Evolutionary conservation across 2,113 vertebrate species (phyloP).

Genomic region (Heliornis fulica): DNA sequence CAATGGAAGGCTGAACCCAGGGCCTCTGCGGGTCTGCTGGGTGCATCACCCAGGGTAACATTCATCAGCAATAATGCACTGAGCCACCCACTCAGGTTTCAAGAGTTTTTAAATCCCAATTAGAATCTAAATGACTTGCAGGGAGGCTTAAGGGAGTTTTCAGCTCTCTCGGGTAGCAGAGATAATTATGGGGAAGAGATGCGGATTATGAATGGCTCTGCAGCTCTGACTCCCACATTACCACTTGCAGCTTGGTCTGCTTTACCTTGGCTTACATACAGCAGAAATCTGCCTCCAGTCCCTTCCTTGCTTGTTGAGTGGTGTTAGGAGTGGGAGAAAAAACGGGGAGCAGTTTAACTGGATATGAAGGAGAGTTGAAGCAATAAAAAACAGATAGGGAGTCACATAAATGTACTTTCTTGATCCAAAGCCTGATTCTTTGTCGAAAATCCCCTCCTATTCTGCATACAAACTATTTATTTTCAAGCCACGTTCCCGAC

Average conservation of each 20-base stretch:
- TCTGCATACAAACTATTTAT: neutral
- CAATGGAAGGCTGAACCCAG: neutral
- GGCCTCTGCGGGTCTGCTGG: constrained; percentile 22
- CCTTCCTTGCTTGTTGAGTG: neutral
- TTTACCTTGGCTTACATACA: neutral
- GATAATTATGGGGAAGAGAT: neutral
- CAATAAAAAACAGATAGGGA: neutral
- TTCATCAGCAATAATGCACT: constrained; percentile 31
- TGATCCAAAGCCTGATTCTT: neutral
- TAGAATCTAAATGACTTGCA: constrained; percentile 47
- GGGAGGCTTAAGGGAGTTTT: constrained; percentile 37
- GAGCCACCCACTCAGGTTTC: constrained; percentile 54
- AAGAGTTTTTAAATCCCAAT: constrained; percentile 53
- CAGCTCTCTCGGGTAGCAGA: neutral
- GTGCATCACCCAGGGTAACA: constrained; percentile 16
- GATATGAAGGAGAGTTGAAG: neutral
- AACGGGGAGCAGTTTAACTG: neutral
- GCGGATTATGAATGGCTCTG: neutral
- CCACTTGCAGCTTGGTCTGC: neutral
- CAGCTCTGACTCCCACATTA: neutral
- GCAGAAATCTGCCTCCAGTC: neutral
- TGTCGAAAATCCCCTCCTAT: neutral
- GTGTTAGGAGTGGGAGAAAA: neutral
- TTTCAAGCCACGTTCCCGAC: neutral
- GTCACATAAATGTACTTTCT: neutral